Evolutionary conservation across 2,797 vertebrate species (phyloP).

Genomic region (Oceanodroma leucorhoa): DNA sequence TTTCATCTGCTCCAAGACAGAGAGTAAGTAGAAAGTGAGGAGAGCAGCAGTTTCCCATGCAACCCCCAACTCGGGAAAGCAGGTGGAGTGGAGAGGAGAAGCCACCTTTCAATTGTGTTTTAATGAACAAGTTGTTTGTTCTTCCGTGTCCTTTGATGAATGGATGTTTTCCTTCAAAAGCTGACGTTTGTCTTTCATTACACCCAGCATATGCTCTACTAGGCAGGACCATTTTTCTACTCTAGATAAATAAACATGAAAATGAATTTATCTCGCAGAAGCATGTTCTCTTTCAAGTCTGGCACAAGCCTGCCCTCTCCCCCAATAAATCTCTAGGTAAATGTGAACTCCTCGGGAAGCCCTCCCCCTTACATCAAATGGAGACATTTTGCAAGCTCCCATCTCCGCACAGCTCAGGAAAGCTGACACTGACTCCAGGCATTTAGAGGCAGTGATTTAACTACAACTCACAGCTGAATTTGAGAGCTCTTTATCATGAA

Average conservation of each 20-base stretch:
- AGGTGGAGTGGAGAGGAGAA: constrained; percentile 57
- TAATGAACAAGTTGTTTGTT: constrained; percentile 65
- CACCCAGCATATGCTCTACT: constrained; percentile 46
- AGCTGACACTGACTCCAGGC: neutral
- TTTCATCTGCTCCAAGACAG: neutral
- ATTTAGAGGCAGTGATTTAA: neutral
- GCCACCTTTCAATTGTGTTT: constrained; percentile 66
- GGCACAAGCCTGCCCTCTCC: constrained; percentile 40
- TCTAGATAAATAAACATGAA: constrained; percentile 68
- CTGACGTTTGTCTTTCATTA: constrained; percentile 72
- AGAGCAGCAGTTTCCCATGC: constrained; percentile 20
- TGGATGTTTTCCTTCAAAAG: constrained; percentile 64
- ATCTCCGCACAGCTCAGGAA: neutral
- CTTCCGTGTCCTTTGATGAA: constrained; percentile 49
- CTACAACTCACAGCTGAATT: neutral
- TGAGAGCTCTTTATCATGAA: constrained; percentile 9
- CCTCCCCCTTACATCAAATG: neutral
- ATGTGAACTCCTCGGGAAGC: neutral
- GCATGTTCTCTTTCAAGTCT: constrained; percentile 65
- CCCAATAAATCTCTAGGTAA: constrained; percentile 54
- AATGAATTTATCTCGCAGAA: constrained; percentile 67
- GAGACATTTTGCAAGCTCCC: constrained; percentile 22
- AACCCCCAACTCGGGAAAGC: constrained; percentile 39
- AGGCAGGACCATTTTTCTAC: constrained; percentile 56
- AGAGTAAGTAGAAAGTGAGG: neutral